Evolutionary conservation across 37 sponge, comb jelly and placozoan species (phyloP).

Genomic region (Beroe forskalii): DNA sequence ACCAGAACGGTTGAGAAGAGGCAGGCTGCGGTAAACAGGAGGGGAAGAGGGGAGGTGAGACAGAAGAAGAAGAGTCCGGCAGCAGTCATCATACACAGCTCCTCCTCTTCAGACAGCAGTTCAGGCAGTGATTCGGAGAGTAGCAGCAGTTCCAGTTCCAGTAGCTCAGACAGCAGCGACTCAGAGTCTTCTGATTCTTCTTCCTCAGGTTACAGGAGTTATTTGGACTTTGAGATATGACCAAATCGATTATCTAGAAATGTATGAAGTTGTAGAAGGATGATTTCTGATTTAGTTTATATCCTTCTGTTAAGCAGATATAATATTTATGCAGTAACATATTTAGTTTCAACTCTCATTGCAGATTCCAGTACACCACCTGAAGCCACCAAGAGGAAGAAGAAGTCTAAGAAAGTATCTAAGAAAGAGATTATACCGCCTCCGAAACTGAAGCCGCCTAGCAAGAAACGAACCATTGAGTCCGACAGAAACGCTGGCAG

Average conservation of each 20-base stretch:
- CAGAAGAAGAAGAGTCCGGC: no score
- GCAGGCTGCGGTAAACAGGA: neutral
- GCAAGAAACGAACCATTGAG: neutral
- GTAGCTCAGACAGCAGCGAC: slow-evolving; percentile 1
- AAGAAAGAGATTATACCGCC: no score
- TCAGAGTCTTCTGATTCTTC: slow-evolving; percentile 7
- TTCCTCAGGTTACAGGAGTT: neutral
- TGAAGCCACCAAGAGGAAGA: neutral
- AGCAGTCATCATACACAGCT: neutral
- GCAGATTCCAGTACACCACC: neutral
- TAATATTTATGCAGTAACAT: no score
- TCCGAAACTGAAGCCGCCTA: neutral
- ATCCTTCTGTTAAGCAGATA: no score
- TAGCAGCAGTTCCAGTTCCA: slow-evolving; percentile 15
- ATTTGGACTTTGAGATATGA: no score
- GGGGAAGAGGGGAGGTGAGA: neutral
- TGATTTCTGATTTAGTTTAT: no score
- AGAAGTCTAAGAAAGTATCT: neutral
- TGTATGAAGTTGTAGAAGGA: no score
- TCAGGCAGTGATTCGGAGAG: slow-evolving; percentile 14
- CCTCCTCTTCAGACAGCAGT: slow-evolving; percentile 46
- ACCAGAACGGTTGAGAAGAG: neutral
- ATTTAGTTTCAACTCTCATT: no score
- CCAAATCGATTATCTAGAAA: no score
- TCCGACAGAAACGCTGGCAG: neutral